phyloP scores from a whole-genome alignment of 2,888 invertebrate species.

The Pollenia amentaria region DNA sequence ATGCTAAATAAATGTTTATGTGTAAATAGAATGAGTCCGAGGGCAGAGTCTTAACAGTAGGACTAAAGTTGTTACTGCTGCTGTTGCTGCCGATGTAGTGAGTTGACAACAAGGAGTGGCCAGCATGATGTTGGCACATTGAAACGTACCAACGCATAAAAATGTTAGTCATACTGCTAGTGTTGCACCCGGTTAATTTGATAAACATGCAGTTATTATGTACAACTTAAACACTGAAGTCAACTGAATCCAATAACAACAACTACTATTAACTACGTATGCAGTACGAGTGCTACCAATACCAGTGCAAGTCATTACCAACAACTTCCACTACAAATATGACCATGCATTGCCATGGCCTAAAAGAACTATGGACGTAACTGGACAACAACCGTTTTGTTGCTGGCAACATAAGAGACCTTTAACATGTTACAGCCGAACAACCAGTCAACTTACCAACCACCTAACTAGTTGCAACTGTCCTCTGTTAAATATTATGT shows the following conservation, averaged over 20 bases:
- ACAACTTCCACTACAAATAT: slow-evolving; percentile 14
- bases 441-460: slow-evolving; percentile 50
- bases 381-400: slow-evolving; percentile 68
- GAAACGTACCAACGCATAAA: not conserved
- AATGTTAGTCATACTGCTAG: slow-evolving; percentile 54
- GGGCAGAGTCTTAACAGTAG: slow-evolving; percentile 60
- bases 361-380: slow-evolving; percentile 20
- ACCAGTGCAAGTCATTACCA: slow-evolving; percentile 32
- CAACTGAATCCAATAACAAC: slow-evolving; percentile 53
- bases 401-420: slow-evolving; percentile 61
- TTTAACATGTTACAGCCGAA: slow-evolving; percentile 56
- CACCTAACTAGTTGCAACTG: slow-evolving; percentile 34
- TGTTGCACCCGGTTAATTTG: slow-evolving; percentile 75
- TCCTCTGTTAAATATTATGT: slow-evolving; percentile 33
- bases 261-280: slow-evolving; percentile 13
- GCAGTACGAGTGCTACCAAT: slow-evolving; percentile 16
- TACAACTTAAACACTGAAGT: slow-evolving; percentile 69
- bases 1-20: slow-evolving; percentile 38
- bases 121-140: slow-evolving; percentile 25
- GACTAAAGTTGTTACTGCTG: slow-evolving; percentile 38
- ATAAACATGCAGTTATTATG: slow-evolving; percentile 75
- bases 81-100: slow-evolving; percentile 30
- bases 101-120: slow-evolving; percentile 72
- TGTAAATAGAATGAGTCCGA: slow-evolving; percentile 34
- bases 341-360: slow-evolving; percentile 38